These are phyloP conservation scores for Phylloscopus collybita DNA, from an alignment of 2,797 vertebrate genomes.

Conservation along the genomic window DNA sequence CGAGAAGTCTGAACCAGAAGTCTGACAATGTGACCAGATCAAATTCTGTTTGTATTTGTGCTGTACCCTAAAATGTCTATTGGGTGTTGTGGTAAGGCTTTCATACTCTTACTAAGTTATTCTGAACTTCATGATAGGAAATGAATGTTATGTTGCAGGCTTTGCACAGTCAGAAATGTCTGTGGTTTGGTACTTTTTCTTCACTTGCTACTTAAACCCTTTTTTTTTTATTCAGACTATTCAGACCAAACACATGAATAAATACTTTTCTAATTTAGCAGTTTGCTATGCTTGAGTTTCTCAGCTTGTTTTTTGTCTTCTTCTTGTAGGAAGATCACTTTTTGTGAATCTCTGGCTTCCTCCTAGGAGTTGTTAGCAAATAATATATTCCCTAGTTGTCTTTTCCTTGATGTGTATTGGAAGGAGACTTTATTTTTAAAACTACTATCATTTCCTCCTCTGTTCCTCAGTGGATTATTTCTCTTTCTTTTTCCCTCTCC, in stretches of 20 bases:
- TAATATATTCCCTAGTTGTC: background rate
- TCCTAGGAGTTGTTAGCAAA: constrained; percentile 3
- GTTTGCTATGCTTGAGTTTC: background rate
- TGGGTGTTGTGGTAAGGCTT: background rate
- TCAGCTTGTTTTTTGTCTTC: constrained; percentile 15
- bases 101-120: background rate
- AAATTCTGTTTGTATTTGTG: background rate
- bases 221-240: background rate
- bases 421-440: background rate
- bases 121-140: background rate
- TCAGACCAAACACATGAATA: background rate
- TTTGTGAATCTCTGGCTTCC: background rate
- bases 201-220: background rate
- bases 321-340: background rate
- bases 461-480: background rate
- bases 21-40: background rate
- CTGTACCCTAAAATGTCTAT: background rate
- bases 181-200: background rate
- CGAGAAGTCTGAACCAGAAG: background rate
- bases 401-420: background rate
- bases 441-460: background rate
- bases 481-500: background rate
- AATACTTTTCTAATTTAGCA: background rate
- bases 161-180: background rate
- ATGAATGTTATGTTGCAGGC: background rate